phyloP scores from a whole-genome alignment of 2,113 vertebrate genomes.

The Conger conger region DNA sequence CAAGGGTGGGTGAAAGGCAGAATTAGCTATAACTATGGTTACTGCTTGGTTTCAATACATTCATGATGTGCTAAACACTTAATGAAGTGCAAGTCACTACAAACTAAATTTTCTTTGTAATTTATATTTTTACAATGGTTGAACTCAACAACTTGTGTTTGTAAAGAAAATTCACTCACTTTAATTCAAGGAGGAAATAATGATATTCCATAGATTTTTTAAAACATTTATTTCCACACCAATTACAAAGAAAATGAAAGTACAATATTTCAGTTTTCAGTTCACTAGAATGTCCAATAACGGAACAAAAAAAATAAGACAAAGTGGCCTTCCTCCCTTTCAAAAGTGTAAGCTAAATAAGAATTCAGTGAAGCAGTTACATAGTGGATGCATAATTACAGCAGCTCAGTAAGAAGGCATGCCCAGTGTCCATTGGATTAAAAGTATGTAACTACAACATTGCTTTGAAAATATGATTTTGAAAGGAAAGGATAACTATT shows the following conservation, averaged over 20 bases:
- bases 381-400: constrained; percentile 33
- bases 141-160: not conserved
- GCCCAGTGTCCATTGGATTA: constrained; percentile 42
- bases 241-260: constrained; percentile 24
- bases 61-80: not conserved
- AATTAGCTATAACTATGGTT: not conserved
- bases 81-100: not conserved
- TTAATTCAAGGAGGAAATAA: not conserved
- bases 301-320: constrained; percentile 28
- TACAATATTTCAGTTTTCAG: constrained; percentile 39
- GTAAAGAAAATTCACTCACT: not conserved
- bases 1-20: not conserved
- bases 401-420: constrained; percentile 15
- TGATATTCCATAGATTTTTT: constrained; percentile 29
- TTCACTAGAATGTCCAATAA: constrained; percentile 58
- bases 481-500: constrained; percentile 37
- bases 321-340: constrained; percentile 49
- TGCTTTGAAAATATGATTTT: constrained; percentile 40
- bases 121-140: not conserved
- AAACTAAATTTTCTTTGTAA: not conserved
- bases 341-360: constrained; percentile 30
- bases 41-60: not conserved
- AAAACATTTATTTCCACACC: constrained; percentile 53
- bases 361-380: constrained; percentile 17
- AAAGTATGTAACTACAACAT: constrained; percentile 58